Percentiles rank a stretch among this genome's conserved stretches.
Conservation (phyloP, 2,797 vertebrate species). For the Philypnodon macrostomus region DNA sequence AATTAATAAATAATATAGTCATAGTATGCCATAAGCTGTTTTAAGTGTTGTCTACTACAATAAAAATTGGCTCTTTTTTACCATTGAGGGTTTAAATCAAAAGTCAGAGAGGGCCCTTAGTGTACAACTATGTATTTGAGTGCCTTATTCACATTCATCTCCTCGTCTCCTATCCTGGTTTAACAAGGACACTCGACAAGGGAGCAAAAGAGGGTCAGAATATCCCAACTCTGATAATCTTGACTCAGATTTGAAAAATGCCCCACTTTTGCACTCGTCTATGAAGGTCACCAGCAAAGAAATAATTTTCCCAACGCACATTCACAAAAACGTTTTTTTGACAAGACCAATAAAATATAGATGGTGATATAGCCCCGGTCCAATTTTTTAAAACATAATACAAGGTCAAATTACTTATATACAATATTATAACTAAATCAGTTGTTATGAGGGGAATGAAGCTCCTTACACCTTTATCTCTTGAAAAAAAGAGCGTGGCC, state of each 20-base stretch:
- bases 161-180: conserved; percentile 15
- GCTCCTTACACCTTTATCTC: no score
- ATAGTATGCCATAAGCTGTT: no score
- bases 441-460: no score
- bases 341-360: neutral
- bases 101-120: neutral
- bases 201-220: conserved; percentile 22
- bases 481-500: no score
- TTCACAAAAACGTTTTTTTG: neutral
- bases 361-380: no score
- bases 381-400: no score
- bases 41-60: no score
- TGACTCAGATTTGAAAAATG: conserved; percentile 37
- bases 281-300: conserved; percentile 28
- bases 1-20: no score
- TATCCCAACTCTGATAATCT: conserved; percentile 24
- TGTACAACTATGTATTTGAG: neutral
- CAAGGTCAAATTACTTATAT: no score
- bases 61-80: neutral
- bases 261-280: conserved; percentile 17
- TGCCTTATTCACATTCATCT: conserved; percentile 20
- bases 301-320: conserved; percentile 8
- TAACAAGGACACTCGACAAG: conserved; percentile 44
- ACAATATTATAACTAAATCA: no score
- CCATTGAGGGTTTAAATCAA: neutral